Percentiles rank a stretch among this genome's conserved stretches.
Evolutionary conservation across 2,797 vertebrate species (phyloP).

Genomic region (Pangasius krempfi): DNA sequence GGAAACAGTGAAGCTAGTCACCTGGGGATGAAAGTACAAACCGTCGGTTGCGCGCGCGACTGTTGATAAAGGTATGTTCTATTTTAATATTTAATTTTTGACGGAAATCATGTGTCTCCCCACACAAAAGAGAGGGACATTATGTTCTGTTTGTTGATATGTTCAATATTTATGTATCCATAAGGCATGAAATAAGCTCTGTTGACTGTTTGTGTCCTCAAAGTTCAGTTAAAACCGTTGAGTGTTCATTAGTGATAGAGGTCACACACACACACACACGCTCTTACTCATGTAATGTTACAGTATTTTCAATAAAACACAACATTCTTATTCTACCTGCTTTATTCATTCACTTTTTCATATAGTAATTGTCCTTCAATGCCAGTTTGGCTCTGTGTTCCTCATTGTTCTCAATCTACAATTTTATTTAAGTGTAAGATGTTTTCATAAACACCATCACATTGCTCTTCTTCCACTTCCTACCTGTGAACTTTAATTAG

Average conservation of each 20-base stretch:
- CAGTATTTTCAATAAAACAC: not conserved
- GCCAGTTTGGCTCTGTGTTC: not conserved
- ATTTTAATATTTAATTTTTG: not conserved
- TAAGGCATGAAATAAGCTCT: not conserved
- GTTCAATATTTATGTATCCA: not conserved
- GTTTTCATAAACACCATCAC: not conserved
- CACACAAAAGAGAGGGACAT: not conserved
- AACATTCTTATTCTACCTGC: not conserved
- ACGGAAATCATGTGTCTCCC: not conserved
- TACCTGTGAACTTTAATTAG: not conserved
- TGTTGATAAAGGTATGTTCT: slow-evolving; percentile 32
- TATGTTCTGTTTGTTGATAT: not conserved
- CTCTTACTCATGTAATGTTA: too few species aligned
- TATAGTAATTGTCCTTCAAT: not conserved
- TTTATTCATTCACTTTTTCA: slow-evolving; percentile 6
- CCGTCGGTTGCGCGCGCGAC: not conserved
- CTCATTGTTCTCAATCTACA: slow-evolving; percentile 15
- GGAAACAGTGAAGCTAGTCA: slow-evolving; percentile 17
- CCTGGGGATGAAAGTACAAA: slow-evolving; percentile 32
- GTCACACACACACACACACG: not conserved
- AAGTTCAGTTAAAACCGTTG: slow-evolving; percentile 29
- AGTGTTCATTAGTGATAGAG: not conserved
- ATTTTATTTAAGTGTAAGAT: not conserved
- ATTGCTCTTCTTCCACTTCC: not conserved
- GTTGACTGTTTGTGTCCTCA: not conserved